Conservation (phyloP, 2,113 vertebrate genomes). For the Rhipidura dahli region DNA sequence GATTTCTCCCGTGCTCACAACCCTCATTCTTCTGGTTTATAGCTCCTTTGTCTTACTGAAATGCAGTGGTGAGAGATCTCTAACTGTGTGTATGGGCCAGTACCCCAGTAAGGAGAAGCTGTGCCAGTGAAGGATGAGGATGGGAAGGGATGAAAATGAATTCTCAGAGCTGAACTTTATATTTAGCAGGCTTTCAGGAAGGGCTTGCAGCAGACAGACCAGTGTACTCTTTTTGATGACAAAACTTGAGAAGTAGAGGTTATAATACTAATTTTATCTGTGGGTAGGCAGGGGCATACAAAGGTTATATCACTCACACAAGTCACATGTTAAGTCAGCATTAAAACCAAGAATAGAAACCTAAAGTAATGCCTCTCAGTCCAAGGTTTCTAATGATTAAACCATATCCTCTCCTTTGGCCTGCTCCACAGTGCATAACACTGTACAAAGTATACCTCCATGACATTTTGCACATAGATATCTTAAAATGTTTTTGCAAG, state of each 20-base stretch:
- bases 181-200: background rate
- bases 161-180: background rate
- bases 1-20: background rate
- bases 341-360: slow-evolving; percentile 50
- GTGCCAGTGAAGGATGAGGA: background rate
- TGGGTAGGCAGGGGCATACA: background rate
- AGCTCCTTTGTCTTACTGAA: background rate
- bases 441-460: slow-evolving; percentile 17
- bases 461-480: background rate
- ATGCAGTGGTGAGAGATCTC: background rate
- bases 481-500: background rate
- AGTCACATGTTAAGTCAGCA: slow-evolving; percentile 41
- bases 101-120: background rate
- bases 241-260: background rate
- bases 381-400: slow-evolving; percentile 55
- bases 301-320: slow-evolving; percentile 4
- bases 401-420: slow-evolving; percentile 31
- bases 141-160: background rate
- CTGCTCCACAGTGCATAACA: background rate
- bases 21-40: background rate
- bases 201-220: background rate
- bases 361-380: slow-evolving; percentile 13
- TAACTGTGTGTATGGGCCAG: background rate
- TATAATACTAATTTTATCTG: background rate
- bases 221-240: background rate